Evolutionary conservation across 2,888 invertebrate genomes (phyloP).

Genomic region (Volucella zonaria): DNA sequence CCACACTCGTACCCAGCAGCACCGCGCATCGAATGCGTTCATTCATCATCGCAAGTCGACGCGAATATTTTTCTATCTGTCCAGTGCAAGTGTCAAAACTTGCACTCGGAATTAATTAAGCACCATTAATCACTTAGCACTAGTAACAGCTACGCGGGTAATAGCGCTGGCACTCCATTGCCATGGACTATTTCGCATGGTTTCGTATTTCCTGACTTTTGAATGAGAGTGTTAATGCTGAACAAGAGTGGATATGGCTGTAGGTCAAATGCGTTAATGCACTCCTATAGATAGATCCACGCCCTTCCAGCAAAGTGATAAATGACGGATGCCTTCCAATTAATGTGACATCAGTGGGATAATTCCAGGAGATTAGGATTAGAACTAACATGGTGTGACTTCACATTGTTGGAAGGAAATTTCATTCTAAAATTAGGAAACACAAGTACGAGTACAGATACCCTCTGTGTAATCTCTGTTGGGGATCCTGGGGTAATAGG

Average conservation of each 20-base stretch:
- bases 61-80: slow-evolving; percentile 46
- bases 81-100: slow-evolving; percentile 61
- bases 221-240: slow-evolving; percentile 12
- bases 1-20: background rate
- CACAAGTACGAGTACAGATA: background rate
- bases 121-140: slow-evolving; percentile 60
- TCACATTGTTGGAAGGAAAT: background rate
- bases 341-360: slow-evolving; percentile 54
- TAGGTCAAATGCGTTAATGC: slow-evolving; percentile 54
- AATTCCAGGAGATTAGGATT: slow-evolving; percentile 41
- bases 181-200: slow-evolving; percentile 63
- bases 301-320: slow-evolving; percentile 34
- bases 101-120: slow-evolving; percentile 68
- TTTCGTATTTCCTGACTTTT: slow-evolving; percentile 56
- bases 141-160: slow-evolving; percentile 1
- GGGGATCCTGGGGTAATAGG: background rate
- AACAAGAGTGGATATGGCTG: slow-evolving; percentile 5
- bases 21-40: slow-evolving; percentile 16
- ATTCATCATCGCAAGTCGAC: slow-evolving; percentile 53
- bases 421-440: slow-evolving; percentile 36
- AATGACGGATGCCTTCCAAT: slow-evolving; percentile 35
- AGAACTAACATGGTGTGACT: slow-evolving; percentile 31
- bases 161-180: slow-evolving; percentile 38
- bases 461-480: background rate
- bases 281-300: background rate